Evolutionary conservation across 1,140 invertebrate genomes (phyloP).

Genomic region (Halotydeus destructor): DNA sequence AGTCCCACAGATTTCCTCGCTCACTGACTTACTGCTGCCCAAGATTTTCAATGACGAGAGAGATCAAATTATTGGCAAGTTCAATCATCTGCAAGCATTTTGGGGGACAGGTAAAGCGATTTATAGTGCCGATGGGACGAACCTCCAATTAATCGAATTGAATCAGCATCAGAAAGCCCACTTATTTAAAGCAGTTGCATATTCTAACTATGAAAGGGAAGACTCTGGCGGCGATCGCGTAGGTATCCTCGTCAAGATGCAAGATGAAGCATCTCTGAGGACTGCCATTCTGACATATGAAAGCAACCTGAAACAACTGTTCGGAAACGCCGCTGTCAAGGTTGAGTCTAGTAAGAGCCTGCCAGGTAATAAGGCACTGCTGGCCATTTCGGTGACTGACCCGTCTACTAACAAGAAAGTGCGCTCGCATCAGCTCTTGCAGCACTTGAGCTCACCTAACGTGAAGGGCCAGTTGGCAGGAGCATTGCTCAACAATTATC

Average conservation of each 20-base stretch:
- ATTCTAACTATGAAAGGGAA: neutral
- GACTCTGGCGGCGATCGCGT: slow-evolving; percentile 4
- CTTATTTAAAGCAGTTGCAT: slow-evolving; percentile 14
- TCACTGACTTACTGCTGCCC: slow-evolving; percentile 1
- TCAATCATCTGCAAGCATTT: slow-evolving; percentile 33
- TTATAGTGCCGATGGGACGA: slow-evolving; percentile 40
- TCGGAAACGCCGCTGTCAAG: slow-evolving; percentile 12
- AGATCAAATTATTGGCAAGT: slow-evolving; percentile 17
- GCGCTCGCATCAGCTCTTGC: slow-evolving; percentile 7
- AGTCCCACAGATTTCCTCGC: neutral
- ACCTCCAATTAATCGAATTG: slow-evolving; percentile 47
- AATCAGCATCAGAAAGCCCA: slow-evolving; percentile 21
- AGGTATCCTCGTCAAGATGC: slow-evolving; percentile 10
- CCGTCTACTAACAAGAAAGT: slow-evolving; percentile 9
- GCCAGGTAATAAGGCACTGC: slow-evolving; percentile 12
- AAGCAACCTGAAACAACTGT: slow-evolving; percentile 11
- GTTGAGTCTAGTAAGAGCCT: slow-evolving; percentile 12
- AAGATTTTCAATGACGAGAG: slow-evolving; percentile 17
- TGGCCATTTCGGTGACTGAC: slow-evolving; percentile 11
- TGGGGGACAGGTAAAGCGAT: slow-evolving; percentile 69
- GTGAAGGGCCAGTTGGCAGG: slow-evolving; percentile 11
- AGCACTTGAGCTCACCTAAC: slow-evolving; percentile 11
- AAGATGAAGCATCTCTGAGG: slow-evolving; percentile 9
- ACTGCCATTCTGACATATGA: slow-evolving; percentile 10
- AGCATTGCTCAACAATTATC: slow-evolving; percentile 9